Evolutionary conservation across 1,140 invertebrate genomes (phyloP).

Genomic region (Euborellia annulipes): DNA sequence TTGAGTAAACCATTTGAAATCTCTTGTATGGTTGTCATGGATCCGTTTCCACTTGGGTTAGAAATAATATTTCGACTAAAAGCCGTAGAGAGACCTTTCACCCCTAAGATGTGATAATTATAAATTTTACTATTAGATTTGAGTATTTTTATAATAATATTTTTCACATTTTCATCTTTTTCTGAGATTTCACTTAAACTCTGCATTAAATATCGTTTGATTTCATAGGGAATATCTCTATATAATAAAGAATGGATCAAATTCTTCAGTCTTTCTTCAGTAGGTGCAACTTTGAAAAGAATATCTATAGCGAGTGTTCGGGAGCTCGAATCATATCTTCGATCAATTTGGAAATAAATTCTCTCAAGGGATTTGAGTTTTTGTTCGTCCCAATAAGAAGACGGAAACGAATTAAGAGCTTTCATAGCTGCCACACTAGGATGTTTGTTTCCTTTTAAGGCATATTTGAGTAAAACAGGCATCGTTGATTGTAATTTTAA

Average conservation of each 20-base stretch:
- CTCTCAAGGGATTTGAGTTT: slow-evolving; percentile 3
- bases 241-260: background rate
- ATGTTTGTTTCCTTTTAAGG: slow-evolving; percentile 30
- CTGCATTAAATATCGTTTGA: background rate
- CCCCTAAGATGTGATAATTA: slow-evolving; percentile 50
- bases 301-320: slow-evolving; percentile 55
- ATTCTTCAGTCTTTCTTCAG: slow-evolving; percentile 22
- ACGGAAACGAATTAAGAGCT: slow-evolving; percentile 38
- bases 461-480: slow-evolving; percentile 36
- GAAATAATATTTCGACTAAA: slow-evolving; percentile 42
- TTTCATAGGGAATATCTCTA: too few relatives aligned
- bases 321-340: slow-evolving; percentile 49
- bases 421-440: slow-evolving; percentile 46
- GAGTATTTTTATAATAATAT: slow-evolving; percentile 27
- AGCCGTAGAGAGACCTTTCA: slow-evolving; percentile 53
- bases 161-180: slow-evolving; percentile 9
- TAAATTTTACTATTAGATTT: slow-evolving; percentile 28
- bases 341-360: slow-evolving; percentile 46
- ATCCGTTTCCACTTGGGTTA: slow-evolving; percentile 45
- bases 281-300: slow-evolving; percentile 40
- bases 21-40: slow-evolving; percentile 57
- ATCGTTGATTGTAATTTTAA: slow-evolving; percentile 38
- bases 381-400: slow-evolving; percentile 23
- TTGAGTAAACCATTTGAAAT: slow-evolving; percentile 56
- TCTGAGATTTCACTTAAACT: slow-evolving; percentile 6